Evolutionary conservation across 2,888 invertebrate genomes (phyloP).

Genomic region (Spilarctia lutea): DNA sequence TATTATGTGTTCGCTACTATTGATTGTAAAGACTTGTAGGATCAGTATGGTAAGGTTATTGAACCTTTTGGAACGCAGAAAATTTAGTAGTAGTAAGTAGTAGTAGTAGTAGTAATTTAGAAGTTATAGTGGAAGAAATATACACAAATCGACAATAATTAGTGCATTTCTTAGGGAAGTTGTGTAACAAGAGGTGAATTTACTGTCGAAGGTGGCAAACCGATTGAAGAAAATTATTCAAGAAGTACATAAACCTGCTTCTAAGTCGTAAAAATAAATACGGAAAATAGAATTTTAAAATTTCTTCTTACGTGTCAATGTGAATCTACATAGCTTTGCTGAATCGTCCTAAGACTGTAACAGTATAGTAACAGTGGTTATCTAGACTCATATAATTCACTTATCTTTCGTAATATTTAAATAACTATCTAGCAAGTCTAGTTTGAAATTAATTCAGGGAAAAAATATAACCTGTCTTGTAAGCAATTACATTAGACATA

Average conservation of each 20-base stretch:
- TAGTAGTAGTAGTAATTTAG: too few species aligned
- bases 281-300: neutral
- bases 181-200: too few species aligned
- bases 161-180: too few species aligned
- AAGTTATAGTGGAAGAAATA: too few species aligned
- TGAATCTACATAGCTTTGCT: neutral
- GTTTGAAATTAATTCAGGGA: conserved; percentile 5
- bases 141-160: too few species aligned
- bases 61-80: too few species aligned
- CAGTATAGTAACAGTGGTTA: neutral
- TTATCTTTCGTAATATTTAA: neutral
- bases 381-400: neutral
- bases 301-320: neutral
- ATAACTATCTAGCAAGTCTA: neutral
- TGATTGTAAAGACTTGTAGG: too few species aligned
- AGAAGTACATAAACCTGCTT: too few species aligned
- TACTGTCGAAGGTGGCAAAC: too few species aligned
- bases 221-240: too few species aligned
- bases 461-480: conserved; percentile 34
- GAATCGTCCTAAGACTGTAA: neutral
- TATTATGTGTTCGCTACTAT: neutral
- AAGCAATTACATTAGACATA: conserved; percentile 38
- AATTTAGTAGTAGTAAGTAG: too few species aligned
- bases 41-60: neutral
- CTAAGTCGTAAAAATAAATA: too few species aligned